These are phyloP conservation scores for Uloborus plumipes DNA, from an alignment of 2,888 invertebrate species.

Conservation along the genomic window DNA sequence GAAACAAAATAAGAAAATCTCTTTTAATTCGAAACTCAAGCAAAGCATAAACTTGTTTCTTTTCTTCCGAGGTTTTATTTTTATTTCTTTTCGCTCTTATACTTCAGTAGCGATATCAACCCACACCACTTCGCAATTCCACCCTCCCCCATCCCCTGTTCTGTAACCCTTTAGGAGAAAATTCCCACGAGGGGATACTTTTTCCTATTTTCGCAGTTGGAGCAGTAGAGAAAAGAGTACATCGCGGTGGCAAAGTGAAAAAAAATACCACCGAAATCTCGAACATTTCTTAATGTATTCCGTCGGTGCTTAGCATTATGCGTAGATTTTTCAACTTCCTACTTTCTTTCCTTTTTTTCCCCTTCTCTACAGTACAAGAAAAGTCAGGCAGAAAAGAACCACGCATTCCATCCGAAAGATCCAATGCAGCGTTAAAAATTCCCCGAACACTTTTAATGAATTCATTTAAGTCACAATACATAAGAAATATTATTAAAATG, in stretches of 20 bases:
- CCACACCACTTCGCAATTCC: conserved; percentile 1
- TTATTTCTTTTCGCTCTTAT: no score
- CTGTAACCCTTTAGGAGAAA: conserved; percentile 13
- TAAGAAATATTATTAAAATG: no score
- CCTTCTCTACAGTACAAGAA: no score
- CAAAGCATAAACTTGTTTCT: not conserved
- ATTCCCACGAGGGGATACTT: conserved; percentile 24
- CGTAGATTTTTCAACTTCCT: conserved; percentile 1
- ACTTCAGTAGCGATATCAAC: not conserved
- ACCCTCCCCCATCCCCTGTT: not conserved
- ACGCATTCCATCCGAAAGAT: conserved; percentile 1
- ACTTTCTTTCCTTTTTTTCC: no score
- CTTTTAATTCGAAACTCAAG: not conserved
- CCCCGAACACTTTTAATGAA: no score
- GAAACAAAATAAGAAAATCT: not conserved
- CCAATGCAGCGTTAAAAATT: not conserved
- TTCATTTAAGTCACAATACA: no score
- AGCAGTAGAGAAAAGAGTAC: not conserved
- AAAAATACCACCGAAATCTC: conserved; percentile 23
- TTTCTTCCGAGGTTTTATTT: no score
- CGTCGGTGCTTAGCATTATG: conserved; percentile 16
- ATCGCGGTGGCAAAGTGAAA: conserved; percentile 23
- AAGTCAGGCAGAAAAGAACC: not conserved
- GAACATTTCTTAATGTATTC: conserved; percentile 31
- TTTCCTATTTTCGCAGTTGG: conserved; percentile 19